Evolutionary conservation across 2,888 invertebrate genomes (phyloP).

Genomic region (Strigamia maritima): DNA sequence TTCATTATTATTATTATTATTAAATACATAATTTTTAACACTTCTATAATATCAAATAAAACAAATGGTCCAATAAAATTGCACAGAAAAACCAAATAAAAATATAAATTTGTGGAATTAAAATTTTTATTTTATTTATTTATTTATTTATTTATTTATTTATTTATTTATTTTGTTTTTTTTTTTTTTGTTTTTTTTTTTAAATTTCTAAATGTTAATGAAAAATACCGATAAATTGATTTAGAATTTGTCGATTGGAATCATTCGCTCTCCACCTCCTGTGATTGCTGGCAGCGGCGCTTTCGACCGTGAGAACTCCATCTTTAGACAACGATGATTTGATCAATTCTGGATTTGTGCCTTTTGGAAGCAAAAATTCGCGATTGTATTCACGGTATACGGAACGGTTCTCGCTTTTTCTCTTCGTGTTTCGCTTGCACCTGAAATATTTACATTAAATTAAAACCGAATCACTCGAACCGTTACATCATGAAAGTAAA

Average conservation of each 20-base stretch:
- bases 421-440: slow-evolving; percentile 98
- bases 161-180: neutral
- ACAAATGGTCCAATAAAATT: neutral
- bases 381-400: slow-evolving; percentile 98
- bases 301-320: slow-evolving; percentile 92
- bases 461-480: neutral
- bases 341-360: slow-evolving; percentile 93
- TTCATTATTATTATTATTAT: too few species aligned
- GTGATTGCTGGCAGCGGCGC: slow-evolving; percentile 88
- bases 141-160: neutral
- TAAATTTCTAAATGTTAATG: too few species aligned
- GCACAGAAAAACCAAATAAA: neutral
- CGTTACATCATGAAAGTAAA: too few species aligned
- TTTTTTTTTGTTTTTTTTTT: neutral
- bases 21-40: too few species aligned
- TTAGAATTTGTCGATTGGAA: slow-evolving; percentile 69
- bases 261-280: slow-evolving; percentile 69
- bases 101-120: neutral
- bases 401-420: slow-evolving; percentile 90
- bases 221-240: neutral
- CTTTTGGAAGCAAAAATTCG: slow-evolving; percentile 93
- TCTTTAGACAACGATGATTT: slow-evolving; percentile 94
- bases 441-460: slow-evolving; percentile 57
- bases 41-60: neutral
- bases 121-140: neutral